Conservation (phyloP, 2,113 vertebrate species). For the Anoplopoma fimbria region DNA sequence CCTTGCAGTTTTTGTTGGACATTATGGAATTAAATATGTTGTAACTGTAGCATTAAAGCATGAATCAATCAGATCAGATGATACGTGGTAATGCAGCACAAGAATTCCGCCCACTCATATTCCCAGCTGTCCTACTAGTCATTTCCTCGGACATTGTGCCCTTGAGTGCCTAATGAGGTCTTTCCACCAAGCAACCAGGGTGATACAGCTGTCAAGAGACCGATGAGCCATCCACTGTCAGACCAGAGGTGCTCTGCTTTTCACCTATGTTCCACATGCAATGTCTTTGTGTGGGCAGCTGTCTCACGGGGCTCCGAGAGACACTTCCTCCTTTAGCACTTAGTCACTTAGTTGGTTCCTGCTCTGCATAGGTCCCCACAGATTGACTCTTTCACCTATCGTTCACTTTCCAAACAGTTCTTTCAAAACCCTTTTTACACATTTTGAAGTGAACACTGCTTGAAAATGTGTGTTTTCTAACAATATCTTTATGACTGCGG, state of each 20-base stretch:
- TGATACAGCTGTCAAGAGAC: conserved; percentile 61
- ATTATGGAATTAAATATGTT: conserved; percentile 61
- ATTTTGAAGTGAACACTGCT: background rate
- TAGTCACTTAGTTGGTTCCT: conserved; percentile 23
- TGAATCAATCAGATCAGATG: conserved; percentile 47
- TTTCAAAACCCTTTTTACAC: background rate
- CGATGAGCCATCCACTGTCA: conserved; percentile 42
- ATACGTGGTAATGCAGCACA: background rate
- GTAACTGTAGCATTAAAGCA: conserved; percentile 33
- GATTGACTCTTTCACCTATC: background rate
- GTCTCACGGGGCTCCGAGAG: conserved; percentile 32
- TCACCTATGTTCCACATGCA: conserved; percentile 44
- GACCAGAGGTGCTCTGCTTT: conserved; percentile 54
- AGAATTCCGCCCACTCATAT: conserved; percentile 34
- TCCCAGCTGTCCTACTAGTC: conserved; percentile 44
- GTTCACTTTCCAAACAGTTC: background rate
- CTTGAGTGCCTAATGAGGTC: conserved; percentile 72
- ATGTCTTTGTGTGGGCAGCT: conserved; percentile 52
- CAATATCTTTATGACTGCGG: background rate
- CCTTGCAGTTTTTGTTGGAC: conserved; percentile 56
- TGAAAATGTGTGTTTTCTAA: background rate
- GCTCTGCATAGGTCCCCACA: conserved; percentile 6
- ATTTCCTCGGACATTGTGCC: conserved; percentile 53
- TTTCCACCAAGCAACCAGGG: conserved; percentile 51
- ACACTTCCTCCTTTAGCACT: conserved; percentile 46